Conservation (phyloP, 2,888 invertebrate genomes). For the Ochropleura leucogaster region DNA sequence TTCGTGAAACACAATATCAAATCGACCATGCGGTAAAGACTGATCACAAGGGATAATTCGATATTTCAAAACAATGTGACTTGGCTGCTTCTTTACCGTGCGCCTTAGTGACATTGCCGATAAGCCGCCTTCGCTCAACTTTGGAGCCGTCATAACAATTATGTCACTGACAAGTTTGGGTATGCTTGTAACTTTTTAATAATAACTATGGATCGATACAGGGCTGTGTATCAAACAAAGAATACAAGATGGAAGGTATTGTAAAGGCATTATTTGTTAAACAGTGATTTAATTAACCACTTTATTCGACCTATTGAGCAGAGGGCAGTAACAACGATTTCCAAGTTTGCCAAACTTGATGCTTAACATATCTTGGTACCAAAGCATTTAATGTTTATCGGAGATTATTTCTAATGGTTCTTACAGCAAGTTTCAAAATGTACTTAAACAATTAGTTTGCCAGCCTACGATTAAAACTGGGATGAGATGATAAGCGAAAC, state of each 20-base stretch:
- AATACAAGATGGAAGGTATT: background rate
- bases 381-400: conserved; percentile 10
- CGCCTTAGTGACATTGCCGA: conserved; percentile 37
- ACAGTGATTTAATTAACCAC: background rate
- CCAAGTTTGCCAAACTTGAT: conserved; percentile 1
- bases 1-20: background rate
- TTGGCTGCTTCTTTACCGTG: conserved; percentile 17
- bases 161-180: conserved; percentile 49
- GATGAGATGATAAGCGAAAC: conserved; percentile 28
- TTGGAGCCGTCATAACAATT: conserved; percentile 56
- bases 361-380: conserved; percentile 8
- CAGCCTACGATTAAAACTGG: conserved; percentile 13
- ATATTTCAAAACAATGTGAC: conserved; percentile 42
- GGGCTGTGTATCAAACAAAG: background rate
- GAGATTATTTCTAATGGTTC: conserved; percentile 37
- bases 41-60: background rate
- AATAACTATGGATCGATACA: conserved; percentile 5
- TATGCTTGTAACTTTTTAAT: conserved; percentile 44
- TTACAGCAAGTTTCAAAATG: conserved; percentile 7
- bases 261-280: background rate
- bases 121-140: conserved; percentile 47
- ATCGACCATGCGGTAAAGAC: background rate
- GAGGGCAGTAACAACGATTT: background rate
- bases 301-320: background rate
- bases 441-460: conserved; percentile 40